Conservation (phyloP, 2,888 invertebrate species). For the Xylota segnis region DNA sequence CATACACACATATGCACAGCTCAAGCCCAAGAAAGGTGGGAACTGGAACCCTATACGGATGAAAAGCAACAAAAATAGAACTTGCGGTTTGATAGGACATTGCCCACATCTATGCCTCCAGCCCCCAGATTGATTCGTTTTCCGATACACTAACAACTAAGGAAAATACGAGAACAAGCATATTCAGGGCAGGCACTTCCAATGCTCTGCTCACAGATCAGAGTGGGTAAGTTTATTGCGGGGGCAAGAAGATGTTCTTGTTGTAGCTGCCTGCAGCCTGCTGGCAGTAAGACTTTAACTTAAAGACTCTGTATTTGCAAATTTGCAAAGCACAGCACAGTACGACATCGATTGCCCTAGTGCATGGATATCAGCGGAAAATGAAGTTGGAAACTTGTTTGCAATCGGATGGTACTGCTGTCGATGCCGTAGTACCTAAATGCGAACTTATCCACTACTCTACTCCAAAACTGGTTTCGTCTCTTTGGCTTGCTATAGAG, state of each 20-base stretch:
- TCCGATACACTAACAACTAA: constrained; percentile 44
- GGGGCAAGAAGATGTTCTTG: constrained; percentile 40
- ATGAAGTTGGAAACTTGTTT: constrained; percentile 66
- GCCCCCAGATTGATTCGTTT: constrained; percentile 69
- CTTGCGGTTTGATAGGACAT: constrained; percentile 62
- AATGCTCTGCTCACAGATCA: constrained; percentile 17
- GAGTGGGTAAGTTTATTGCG: constrained; percentile 28
- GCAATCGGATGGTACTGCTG: constrained; percentile 43
- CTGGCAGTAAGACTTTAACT: constrained; percentile 6
- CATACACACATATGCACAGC: not conserved
- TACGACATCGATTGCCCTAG: constrained; percentile 73
- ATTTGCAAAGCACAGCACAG: constrained; percentile 28
- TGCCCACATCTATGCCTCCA: constrained; percentile 65
- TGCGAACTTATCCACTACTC: constrained; percentile 45
- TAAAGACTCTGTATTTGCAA: constrained; percentile 56
- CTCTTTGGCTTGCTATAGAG: constrained; percentile 52
- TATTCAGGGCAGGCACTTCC: constrained; percentile 23
- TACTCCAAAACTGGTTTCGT: constrained; percentile 64
- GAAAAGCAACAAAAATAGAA: constrained; percentile 49
- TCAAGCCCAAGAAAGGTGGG: constrained; percentile 11
- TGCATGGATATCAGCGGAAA: constrained; percentile 68
- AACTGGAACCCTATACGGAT: constrained; percentile 23
- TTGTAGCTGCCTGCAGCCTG: constrained; percentile 33
- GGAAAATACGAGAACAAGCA: constrained; percentile 8
- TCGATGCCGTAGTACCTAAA: constrained; percentile 25